Conservation (phyloP, 2,113 vertebrate species). For the Jaculus jaculus region DNA sequence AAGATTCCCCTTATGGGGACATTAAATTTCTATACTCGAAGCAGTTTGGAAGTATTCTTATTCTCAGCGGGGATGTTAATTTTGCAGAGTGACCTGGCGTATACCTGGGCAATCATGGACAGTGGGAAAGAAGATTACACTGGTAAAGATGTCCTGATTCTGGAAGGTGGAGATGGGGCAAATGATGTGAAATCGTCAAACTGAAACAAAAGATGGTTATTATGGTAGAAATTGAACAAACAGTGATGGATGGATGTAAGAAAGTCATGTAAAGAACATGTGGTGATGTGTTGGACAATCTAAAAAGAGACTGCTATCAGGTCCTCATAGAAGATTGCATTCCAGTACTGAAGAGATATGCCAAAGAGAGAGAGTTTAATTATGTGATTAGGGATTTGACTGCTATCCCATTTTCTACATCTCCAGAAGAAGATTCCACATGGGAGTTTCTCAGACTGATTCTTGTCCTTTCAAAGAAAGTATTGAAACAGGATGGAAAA, state of each 20-base stretch:
- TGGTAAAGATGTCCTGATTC: slow-evolving; percentile 96
- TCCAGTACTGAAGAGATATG: too few relatives aligned
- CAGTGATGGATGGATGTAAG: slow-evolving; percentile 97
- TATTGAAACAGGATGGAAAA: too few relatives aligned
- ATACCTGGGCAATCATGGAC: slow-evolving; percentile 97
- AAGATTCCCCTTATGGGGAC: slow-evolving; percentile 97
- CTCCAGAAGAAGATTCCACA: too few relatives aligned
- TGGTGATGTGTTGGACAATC: slow-evolving; percentile 96
- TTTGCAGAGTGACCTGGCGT: slow-evolving; percentile 96
- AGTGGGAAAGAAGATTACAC: slow-evolving; percentile 93
- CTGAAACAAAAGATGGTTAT: slow-evolving; percentile 99
- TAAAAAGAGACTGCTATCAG: slow-evolving; percentile 98
- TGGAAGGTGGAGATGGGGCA: slow-evolving; percentile 98
- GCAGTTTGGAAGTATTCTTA: slow-evolving; percentile 97
- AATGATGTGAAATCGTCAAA: slow-evolving; percentile 96
- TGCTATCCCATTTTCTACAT: too few relatives aligned
- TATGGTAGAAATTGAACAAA: slow-evolving; percentile 99
- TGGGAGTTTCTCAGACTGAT: too few relatives aligned
- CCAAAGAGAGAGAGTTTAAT: too few relatives aligned
- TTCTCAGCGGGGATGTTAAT: too few relatives aligned
- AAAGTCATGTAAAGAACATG: slow-evolving; percentile 97
- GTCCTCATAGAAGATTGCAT: too few relatives aligned
- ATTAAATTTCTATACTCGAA: slow-evolving; percentile 97
- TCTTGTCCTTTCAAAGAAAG: too few relatives aligned
- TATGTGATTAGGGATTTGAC: too few relatives aligned